phyloP scores from a whole-genome alignment of 2,797 vertebrate genomes.

The Karalla daura region DNA sequence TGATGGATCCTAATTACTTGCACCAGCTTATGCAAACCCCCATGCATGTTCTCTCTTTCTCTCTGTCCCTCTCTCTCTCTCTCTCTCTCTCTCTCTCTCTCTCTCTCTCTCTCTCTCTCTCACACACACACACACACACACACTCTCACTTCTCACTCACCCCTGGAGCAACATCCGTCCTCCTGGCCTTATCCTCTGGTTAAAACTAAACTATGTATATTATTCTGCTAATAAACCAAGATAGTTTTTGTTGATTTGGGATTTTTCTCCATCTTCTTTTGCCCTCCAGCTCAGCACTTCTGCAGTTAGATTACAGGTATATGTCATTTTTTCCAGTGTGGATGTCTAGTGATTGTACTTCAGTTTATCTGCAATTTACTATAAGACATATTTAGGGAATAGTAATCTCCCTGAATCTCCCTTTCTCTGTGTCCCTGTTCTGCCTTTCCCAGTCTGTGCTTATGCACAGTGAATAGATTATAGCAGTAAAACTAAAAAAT shows the following conservation, averaged over 20 bases:
- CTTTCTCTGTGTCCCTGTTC: neutral
- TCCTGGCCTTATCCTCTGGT: constrained; percentile 4
- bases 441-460: neutral
- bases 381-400: constrained; percentile 13
- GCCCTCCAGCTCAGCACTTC: neutral
- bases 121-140: constrained; percentile 1
- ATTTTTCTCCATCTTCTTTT: neutral
- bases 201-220: constrained; percentile 20
- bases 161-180: constrained; percentile 23
- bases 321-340: constrained; percentile 15
- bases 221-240: constrained; percentile 28
- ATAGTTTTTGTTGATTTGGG: constrained; percentile 3
- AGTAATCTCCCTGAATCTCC: neutral
- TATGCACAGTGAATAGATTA: neutral
- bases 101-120: constrained; percentile 12
- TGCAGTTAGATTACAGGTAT: constrained; percentile 8
- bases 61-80: neutral
- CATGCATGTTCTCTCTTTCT: constrained; percentile 1
- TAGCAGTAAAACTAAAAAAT: neutral
- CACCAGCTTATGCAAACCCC: constrained; percentile 9
- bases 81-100: constrained; percentile 11
- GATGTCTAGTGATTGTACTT: constrained; percentile 35
- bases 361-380: constrained; percentile 11
- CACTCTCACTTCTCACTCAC: constrained; percentile 1
- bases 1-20: constrained; percentile 54